phyloP scores from a whole-genome alignment of 2,888 invertebrate species.

The Parnassius smintheus region DNA sequence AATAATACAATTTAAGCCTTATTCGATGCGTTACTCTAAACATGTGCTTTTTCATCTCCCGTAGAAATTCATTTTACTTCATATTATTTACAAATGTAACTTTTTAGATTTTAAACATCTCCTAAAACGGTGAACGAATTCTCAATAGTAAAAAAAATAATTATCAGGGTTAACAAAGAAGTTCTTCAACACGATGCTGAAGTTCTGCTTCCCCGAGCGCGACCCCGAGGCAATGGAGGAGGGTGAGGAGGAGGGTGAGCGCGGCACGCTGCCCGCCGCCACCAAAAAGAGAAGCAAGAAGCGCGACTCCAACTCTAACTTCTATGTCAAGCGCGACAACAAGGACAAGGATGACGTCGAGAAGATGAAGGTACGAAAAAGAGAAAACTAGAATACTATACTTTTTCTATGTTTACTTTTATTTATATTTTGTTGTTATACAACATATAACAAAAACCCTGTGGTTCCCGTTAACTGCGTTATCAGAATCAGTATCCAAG shows the following conservation, averaged over 20 bases:
- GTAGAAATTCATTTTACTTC: too few species aligned
- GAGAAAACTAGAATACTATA: too few species aligned
- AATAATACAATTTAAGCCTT: not conserved
- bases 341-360: slow-evolving; percentile 96
- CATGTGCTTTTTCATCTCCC: too few species aligned
- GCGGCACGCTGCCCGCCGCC: slow-evolving; percentile 53
- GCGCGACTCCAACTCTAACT: slow-evolving; percentile 91
- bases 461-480: too few species aligned
- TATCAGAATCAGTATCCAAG: too few species aligned
- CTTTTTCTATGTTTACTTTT: too few species aligned
- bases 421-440: too few species aligned
- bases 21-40: too few species aligned
- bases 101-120: too few species aligned
- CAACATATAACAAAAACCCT: too few species aligned
- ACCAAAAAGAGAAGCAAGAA: slow-evolving; percentile 73
- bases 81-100: too few species aligned
- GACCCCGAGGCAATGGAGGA: slow-evolving; percentile 92
- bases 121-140: too few species aligned
- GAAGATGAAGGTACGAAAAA: slow-evolving; percentile 90
- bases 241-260: slow-evolving; percentile 78
- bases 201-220: slow-evolving; percentile 98
- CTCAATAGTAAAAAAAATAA: not conserved
- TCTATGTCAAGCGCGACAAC: slow-evolving; percentile 92
- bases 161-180: slow-evolving; percentile 91
- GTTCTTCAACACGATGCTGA: slow-evolving; percentile 98